Evolutionary conservation across 2,888 invertebrate species (phyloP).

Genomic region (Crocallis elinguaria): DNA sequence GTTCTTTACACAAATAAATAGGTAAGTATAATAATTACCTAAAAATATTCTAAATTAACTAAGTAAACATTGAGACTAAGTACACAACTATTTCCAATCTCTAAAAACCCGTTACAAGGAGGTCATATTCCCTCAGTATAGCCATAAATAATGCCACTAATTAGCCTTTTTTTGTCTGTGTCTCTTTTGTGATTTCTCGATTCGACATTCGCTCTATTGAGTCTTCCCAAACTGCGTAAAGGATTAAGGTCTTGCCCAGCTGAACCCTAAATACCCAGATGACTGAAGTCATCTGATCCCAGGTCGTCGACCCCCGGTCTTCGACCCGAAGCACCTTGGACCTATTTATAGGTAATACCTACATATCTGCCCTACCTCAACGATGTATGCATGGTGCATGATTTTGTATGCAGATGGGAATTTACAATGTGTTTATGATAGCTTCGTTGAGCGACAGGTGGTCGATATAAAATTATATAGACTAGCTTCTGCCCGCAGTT

Average conservation of each 20-base stretch:
- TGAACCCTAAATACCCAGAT: conserved; percentile 37
- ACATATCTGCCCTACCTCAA: conserved; percentile 69
- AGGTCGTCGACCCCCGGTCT: conserved; percentile 40
- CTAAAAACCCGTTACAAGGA: no score
- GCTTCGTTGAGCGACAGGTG: conserved; percentile 16
- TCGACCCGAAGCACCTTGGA: conserved; percentile 36
- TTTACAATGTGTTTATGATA: conserved; percentile 11
- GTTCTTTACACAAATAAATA: no score
- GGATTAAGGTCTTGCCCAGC: conserved; percentile 11
- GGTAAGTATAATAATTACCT: no score
- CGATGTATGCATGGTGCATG: conserved; percentile 46
- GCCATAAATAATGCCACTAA: no score
- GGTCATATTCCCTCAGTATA: no score
- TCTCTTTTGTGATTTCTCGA: no score
- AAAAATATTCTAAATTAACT: no score
- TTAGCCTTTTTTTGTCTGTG: no score
- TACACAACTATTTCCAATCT: no score
- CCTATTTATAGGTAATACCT: conserved; percentile 46
- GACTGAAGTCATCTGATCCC: conserved; percentile 31
- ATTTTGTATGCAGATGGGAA: conserved; percentile 28
- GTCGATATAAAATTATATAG: conserved; percentile 2
- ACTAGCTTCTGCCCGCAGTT: not conserved
- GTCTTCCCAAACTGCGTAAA: not conserved
- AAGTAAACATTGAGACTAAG: no score
- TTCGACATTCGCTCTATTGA: no score